These are phyloP conservation scores for Cathartes aura DNA, from an alignment of 2,113 vertebrate genomes.

Conservation along the genomic window DNA sequence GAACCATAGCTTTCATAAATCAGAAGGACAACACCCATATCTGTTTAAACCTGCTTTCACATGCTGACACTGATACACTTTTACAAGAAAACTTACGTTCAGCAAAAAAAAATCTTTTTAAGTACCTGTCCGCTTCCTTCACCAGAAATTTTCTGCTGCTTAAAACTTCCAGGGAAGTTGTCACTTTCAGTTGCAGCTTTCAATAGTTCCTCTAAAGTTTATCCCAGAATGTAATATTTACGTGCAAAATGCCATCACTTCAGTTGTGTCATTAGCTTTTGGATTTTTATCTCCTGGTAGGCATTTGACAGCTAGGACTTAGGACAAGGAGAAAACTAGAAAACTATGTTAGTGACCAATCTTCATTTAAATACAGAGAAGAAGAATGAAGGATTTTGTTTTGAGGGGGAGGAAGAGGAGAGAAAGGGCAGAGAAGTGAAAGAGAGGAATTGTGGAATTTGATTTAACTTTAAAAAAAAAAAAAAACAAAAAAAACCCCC, in stretches of 20 bases:
- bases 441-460: not conserved
- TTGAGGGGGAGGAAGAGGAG: rapidly evolving
- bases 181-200: not conserved
- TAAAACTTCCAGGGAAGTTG: not conserved
- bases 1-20: not conserved
- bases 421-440: not conserved
- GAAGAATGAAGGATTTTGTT: not conserved
- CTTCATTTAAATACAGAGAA: not conserved
- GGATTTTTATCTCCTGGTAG: not conserved
- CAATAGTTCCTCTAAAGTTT: not conserved
- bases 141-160: not conserved
- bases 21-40: not conserved
- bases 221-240: not conserved
- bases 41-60: not conserved
- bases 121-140: not conserved
- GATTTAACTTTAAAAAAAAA: no score
- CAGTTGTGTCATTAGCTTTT: not conserved
- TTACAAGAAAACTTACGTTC: not conserved
- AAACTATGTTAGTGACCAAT: not conserved
- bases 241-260: not conserved
- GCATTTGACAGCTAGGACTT: not conserved
- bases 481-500: no score
- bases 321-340: not conserved
- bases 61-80: not conserved
- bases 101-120: not conserved